Base-by-base conservation (phyloP, 2,113 vertebrate species). In the Mionectes macconnelli region DNA sequence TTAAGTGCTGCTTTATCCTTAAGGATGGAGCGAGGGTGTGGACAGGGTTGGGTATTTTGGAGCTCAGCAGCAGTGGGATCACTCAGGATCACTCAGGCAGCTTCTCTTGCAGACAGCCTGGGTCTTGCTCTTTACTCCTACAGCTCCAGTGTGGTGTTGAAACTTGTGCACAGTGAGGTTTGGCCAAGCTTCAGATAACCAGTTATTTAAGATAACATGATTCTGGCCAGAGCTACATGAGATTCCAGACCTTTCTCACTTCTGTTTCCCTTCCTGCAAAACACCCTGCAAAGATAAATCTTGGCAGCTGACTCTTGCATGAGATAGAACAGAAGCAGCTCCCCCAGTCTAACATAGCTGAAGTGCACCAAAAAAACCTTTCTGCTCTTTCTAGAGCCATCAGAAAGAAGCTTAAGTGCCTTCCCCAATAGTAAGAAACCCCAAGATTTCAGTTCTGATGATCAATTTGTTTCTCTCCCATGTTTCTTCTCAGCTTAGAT, bases 241-340 rank as follows among this genome's bases (percentile, higher is more conserved):
- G 63, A 45, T 73, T 92, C 45, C 84, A 89, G 73, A 74, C 64
- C 69, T 92, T 89, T 93, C 76, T 70, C 94, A 81, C 80, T 84
- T 87, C 64, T 80, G 56, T 60, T 89, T 93, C 73, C 83, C 42
- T 62, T 86, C 69, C 76, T 81, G 47, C 30, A 70, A 82, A 93
- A 84, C 47, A 77, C 18, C 8, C 64, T 8, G 17, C 44, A 83
- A 55, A 69, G 60, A 88, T 21, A 93, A 95, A 80, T 49, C 83
- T 90, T 90, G 72, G 73, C 55, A 88, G 63, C 20, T 57, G 0
- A 31, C 50, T 77, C 83, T 70, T 8, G 9, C 24, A 66, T 0
- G 0, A 90, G 24, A 74, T 28, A 87, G 89, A 93, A 14, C 42
- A 86, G 75, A 92, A 88, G 28, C 15, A 78, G 69, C 8, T 76